phyloP scores from a whole-genome alignment of 2,113 vertebrate genomes.

The Columba janthina region DNA sequence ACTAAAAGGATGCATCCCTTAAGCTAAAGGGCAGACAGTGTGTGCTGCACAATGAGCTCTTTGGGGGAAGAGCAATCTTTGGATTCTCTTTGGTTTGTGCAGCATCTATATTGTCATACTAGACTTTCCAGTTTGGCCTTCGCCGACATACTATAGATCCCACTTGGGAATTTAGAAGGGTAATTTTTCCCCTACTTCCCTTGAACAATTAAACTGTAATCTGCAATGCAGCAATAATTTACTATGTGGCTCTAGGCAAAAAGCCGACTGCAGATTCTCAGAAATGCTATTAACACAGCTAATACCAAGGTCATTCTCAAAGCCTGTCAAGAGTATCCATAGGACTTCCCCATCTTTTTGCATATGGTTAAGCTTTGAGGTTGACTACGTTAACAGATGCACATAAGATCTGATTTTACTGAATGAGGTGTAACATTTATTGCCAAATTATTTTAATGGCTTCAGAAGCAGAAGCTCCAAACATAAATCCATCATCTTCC shows the following conservation, averaged over 20 bases:
- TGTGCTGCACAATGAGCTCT: not conserved
- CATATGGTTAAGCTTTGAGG: not conserved
- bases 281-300: slow-evolving; percentile 49
- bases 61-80: not conserved
- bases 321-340: not conserved
- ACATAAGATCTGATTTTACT: slow-evolving; percentile 29
- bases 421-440: slow-evolving; percentile 36
- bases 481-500: not conserved
- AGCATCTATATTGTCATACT: not conserved
- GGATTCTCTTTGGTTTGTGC: not conserved
- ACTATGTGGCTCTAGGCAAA: slow-evolving; percentile 26
- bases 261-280: slow-evolving; percentile 18
- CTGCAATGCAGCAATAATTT: slow-evolving; percentile 51
- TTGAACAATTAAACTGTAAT: slow-evolving; percentile 24
- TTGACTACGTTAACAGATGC: slow-evolving; percentile 1
- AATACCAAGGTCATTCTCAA: slow-evolving; percentile 61
- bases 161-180: not conserved
- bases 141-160: not conserved
- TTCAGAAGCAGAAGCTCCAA: slow-evolving; percentile 15
- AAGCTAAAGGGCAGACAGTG: rapidly evolving
- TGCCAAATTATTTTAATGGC: slow-evolving; percentile 29
- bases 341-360: not conserved
- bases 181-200: not conserved
- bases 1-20: too few relatives aligned
- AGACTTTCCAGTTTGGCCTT: not conserved